Evolutionary conservation across 2,888 invertebrate species (phyloP), one percentile per base, ranked within the genome.

Genomic region (Lepidonotus clava): DNA sequence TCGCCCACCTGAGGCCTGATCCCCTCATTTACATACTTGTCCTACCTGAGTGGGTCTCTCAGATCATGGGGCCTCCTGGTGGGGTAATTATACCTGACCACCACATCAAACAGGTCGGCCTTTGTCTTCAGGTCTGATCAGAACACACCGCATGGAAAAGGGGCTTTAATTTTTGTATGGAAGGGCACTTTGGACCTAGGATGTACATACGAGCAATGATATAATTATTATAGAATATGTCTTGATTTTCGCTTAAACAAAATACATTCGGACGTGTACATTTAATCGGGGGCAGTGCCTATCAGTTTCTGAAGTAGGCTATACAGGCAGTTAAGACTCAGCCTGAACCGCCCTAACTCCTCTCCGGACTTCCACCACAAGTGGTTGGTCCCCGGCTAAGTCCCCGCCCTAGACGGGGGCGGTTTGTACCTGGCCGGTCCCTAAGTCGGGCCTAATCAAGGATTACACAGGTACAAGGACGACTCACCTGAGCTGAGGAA

Each of bases 1-100:
- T 61, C 24, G 11, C 28, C 14, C 1, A 61, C n/a, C 24, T 11
- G 1, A 32, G 61, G 2, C 5, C 61, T 61, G 61, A 61, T 61
- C 61, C 61, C 61, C 4, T n/a, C 28, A 61, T 61, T 61, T 61
- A 32, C 61, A 61, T 61, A 61, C 28, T 61, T 61, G 61, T 61
- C 28, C 11, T 32, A 32, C n/a, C 61, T 61, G 2, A 24, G 24
- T 18, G 61, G 28, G 28, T 24, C 5, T n/a, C 28, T 28, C 18
- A 28, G 61, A 61, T 61, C 28, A 24, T 61, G 28, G 61, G 2
- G 61, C 61, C 61, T 32, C 61, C 61, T 61, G 24, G 61, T 61
- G 61, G 21, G 61, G 28, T 61, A 61, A 61, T 61, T 11, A 61
- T 61, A 28, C 28, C 24, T 61, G 1, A 28, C n/a, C n/a, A 28